These are phyloP conservation scores for Drosophila sp. DNA, from an alignment of 1,140 invertebrate species.

Conservation along the genomic window DNA sequence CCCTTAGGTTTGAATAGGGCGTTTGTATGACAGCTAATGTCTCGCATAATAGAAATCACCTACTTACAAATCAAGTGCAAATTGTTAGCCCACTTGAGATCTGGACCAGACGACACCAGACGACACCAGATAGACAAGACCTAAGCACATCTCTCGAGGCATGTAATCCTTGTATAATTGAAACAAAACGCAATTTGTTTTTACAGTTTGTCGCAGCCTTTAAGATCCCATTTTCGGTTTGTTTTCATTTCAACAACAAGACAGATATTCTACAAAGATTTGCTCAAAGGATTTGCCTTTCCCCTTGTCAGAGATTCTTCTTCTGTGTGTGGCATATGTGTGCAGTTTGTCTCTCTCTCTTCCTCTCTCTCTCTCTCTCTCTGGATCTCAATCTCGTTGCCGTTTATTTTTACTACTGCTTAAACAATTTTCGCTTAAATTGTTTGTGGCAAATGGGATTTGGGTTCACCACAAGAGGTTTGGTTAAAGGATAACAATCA, in stretches of 20 bases:
- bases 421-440: constrained; percentile 81
- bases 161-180: constrained; percentile 82
- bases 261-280: constrained; percentile 58
- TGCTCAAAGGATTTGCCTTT: constrained; percentile 72
- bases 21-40: constrained; percentile 83
- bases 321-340: constrained; percentile 48
- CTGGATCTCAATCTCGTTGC: constrained; percentile 16
- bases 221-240: constrained; percentile 77
- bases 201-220: constrained; percentile 82
- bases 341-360: constrained; percentile 50
- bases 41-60: constrained; percentile 83
- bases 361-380: neutral
- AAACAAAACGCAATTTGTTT: constrained; percentile 81
- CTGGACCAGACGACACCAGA: too few species aligned
- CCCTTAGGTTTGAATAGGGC: constrained; percentile 75
- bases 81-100: constrained; percentile 74
- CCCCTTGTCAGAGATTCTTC: constrained; percentile 3
- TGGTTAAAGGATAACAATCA: constrained; percentile 82
- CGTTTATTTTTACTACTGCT: constrained; percentile 75
- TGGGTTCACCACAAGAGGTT: constrained; percentile 76
- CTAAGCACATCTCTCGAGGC: constrained; percentile 4
- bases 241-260: constrained; percentile 71
- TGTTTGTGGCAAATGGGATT: constrained; percentile 80
- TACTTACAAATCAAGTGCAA: constrained; percentile 82
- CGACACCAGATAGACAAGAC: neutral